Evolutionary conservation across 2,888 invertebrate species (phyloP).

Genomic region (Linnaemya tessellans): DNA sequence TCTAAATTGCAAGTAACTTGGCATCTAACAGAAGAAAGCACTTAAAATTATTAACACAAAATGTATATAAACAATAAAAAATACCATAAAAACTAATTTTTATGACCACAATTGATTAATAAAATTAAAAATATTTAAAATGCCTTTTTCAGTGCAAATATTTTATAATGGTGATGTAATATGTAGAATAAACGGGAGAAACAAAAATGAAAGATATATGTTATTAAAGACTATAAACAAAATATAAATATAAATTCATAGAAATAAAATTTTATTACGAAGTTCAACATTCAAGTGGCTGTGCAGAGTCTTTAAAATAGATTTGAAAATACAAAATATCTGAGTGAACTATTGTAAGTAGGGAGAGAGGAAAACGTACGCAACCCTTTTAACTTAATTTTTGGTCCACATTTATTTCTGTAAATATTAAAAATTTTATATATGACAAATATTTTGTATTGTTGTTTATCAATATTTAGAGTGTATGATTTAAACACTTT

Average conservation of each 20-base stretch:
- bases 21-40: constrained; percentile 10
- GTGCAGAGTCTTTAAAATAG: not conserved
- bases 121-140: constrained; percentile 20
- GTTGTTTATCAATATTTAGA: constrained; percentile 70
- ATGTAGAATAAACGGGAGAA: constrained; percentile 40
- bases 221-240: constrained; percentile 58
- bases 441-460: constrained; percentile 63
- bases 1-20: constrained; percentile 18
- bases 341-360: not conserved
- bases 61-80: constrained; percentile 47
- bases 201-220: constrained; percentile 47
- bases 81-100: constrained; percentile 21
- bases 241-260: constrained; percentile 64
- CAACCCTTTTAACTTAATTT: constrained; percentile 36
- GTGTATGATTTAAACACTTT: constrained; percentile 74
- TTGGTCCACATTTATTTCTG: not conserved
- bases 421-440: constrained; percentile 35
- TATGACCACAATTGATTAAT: constrained; percentile 46
- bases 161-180: constrained; percentile 36
- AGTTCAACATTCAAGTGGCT: constrained; percentile 58
- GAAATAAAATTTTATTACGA: constrained; percentile 64
- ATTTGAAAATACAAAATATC: constrained; percentile 9
- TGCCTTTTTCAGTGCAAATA: not conserved
- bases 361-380: constrained; percentile 17
- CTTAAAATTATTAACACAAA: not conserved